Conservation (phyloP, 1,140 invertebrate species). For the Rhopalosiphum padi region DNA sequence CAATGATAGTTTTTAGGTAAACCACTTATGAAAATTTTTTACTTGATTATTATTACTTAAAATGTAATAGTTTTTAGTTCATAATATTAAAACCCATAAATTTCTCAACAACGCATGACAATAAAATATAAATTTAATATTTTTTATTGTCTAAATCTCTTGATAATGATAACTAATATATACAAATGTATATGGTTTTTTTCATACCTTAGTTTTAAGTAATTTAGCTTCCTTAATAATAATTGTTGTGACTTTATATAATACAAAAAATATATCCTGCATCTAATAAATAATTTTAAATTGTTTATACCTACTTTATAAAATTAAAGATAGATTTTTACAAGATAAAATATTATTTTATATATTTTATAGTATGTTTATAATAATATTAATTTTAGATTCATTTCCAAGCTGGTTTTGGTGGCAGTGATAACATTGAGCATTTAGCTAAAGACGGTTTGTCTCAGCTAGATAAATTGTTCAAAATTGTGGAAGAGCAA, state of each 20-base stretch:
- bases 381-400: slow-evolving; percentile 68
- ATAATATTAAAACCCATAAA: neutral
- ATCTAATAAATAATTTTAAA: neutral
- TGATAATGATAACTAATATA: no score
- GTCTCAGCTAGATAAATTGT: slow-evolving; percentile 73
- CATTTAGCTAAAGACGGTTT: slow-evolving; percentile 75
- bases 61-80: neutral
- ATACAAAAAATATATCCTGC: neutral
- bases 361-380: neutral
- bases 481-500: slow-evolving; percentile 74
- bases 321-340: neutral
- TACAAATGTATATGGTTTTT: no score
- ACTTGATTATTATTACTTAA: neutral
- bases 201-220: no score
- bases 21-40: neutral
- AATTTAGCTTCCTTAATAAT: neutral
- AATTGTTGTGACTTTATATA: neutral
- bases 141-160: neutral
- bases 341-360: neutral
- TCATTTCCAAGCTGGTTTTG: slow-evolving; percentile 85
- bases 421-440: slow-evolving; percentile 78
- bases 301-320: neutral
- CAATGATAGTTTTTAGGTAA: neutral
- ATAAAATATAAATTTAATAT: neutral
- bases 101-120: neutral